Evolutionary conservation across 2,113 vertebrate genomes (phyloP), one percentile per base, ranked within the genome.

Genomic region (Ceyx melanurus): DNA sequence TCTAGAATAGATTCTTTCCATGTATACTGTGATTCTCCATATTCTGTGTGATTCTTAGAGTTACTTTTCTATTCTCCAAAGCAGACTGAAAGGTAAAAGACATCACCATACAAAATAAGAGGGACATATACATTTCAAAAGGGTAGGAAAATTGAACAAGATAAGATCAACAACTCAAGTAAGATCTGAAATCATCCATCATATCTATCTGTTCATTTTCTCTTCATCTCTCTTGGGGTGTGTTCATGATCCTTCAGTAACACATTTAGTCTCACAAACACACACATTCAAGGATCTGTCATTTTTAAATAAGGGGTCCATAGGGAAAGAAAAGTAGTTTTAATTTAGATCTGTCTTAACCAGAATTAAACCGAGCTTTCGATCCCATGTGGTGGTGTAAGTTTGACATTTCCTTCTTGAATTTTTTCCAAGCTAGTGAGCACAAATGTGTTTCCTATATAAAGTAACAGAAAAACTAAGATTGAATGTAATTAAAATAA

Each of bases 401-500:
- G 28, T 92, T 66, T 93, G 92, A 90, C 83, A 79, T 90, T 96
- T 82, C 17, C 31, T 84, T 90, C 74, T 90, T 86, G 21, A 31
- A 31, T 70, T 86, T 86, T 91, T 93, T 50, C 79, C 66, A 89
- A 93, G 62, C 86, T 90, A 94, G 61, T 0, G 0, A 95, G 77
- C 73, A 50, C 45, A 78, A 93, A 82, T 79, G 5, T 72, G 9
- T n/a, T 84, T 86, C 61, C 42, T 92, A 77, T 75, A 54, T 23
- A 92, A 89, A 86, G 88, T 90, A 92, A 72, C 76, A 96, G 81
- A 94, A 90, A 95, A 92, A 68, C 23, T 75, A 93, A 94, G 86
- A 93, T 79, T 95, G 82, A 94, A 93, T 82, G 58, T 84, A 94
- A 95, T 94, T 95, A 93, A 96, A 94, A 96, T 89, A 94, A 95